Evolutionary conservation across 2,797 vertebrate genomes (phyloP).

Genomic region (Scyliorhinus canicula): DNA sequence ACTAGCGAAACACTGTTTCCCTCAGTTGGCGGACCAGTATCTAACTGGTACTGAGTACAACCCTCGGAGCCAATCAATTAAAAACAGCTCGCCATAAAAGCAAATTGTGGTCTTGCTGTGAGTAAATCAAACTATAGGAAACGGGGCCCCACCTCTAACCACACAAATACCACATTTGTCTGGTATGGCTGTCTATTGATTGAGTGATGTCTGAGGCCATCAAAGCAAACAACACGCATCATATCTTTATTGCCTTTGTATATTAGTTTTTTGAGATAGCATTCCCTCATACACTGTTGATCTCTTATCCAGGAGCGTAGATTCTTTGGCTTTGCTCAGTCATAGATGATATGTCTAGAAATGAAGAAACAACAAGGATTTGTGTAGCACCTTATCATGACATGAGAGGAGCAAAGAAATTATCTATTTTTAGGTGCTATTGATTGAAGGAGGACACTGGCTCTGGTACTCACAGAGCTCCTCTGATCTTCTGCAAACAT

Average conservation of each 20-base stretch:
- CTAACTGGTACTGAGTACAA: neutral
- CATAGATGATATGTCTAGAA: neutral
- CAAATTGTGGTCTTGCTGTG: neutral
- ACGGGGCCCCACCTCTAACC: neutral
- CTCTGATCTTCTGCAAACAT: neutral
- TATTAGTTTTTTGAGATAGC: conserved; percentile 14
- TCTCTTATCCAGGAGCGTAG: neutral
- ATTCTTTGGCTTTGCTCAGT: conserved; percentile 7
- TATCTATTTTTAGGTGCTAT: neutral
- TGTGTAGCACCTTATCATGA: neutral
- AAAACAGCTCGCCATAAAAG: neutral
- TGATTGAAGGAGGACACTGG: neutral
- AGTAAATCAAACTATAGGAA: neutral
- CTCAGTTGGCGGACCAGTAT: neutral
- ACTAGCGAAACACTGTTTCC: neutral
- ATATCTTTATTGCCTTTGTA: conserved; percentile 23
- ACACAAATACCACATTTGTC: neutral
- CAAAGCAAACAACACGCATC: neutral
- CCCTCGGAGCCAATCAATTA: neutral
- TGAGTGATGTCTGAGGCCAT: neutral
- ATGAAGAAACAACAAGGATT: neutral
- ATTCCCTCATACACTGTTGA: neutral
- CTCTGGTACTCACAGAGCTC: neutral
- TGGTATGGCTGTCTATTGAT: conserved; percentile 21
- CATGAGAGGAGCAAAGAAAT: neutral